phyloP scores from a whole-genome alignment of 2,797 vertebrate genomes.

The Diplodus puntazzo region DNA sequence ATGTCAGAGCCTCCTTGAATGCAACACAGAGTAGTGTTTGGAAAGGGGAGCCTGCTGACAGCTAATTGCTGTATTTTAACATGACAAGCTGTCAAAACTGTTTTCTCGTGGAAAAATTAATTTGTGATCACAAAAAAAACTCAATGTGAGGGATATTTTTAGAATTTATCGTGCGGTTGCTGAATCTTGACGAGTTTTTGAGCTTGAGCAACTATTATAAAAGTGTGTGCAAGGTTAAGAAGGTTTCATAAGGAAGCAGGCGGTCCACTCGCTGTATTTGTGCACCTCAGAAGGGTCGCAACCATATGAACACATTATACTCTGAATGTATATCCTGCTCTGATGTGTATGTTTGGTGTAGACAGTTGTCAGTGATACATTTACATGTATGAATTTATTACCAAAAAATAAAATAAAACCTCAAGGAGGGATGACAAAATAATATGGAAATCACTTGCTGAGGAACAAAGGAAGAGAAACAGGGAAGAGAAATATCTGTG shows the following conservation, averaged over 20 bases:
- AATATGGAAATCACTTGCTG: not conserved
- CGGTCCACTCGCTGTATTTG: too few relatives aligned
- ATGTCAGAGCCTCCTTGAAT: constrained; percentile 28
- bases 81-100: constrained; percentile 44
- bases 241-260: not conserved
- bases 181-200: not conserved
- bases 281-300: too few relatives aligned
- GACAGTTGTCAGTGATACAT: not conserved
- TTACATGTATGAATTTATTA: too few relatives aligned
- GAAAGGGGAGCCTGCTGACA: constrained; percentile 30
- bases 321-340: not conserved
- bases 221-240: not conserved
- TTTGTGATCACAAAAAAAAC: constrained; percentile 18
- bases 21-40: constrained; percentile 25
- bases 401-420: not conserved
- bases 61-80: constrained; percentile 41
- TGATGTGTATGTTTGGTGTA: not conserved
- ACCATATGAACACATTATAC: not conserved
- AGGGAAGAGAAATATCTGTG: not conserved
- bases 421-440: not conserved
- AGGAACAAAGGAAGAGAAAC: not conserved
- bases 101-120: constrained; percentile 12
- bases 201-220: not conserved
- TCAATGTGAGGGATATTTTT: constrained; percentile 11
- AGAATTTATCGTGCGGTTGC: not conserved